A percentile compares a stretch with the other conserved stretches of the same genome.
Evolutionary conservation across 2,888 invertebrate genomes (phyloP).

Genomic region (Xylocampa areola): DNA sequence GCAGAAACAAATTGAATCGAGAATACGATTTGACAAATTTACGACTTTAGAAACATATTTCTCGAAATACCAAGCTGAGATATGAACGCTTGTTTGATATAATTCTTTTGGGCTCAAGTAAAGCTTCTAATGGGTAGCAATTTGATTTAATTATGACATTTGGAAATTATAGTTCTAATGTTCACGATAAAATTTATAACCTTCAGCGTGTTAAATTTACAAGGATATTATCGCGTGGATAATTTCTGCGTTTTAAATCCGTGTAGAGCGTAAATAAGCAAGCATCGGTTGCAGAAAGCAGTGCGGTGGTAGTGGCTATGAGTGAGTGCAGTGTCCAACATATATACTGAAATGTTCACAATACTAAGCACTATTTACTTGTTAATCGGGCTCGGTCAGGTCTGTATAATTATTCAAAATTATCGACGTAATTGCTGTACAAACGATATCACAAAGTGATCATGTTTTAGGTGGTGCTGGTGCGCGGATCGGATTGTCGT

Average conservation of each 20-base stretch:
- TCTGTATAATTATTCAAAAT: conserved; percentile 59
- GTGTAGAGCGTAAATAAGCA: conserved; percentile 73
- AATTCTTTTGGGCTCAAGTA: conserved; percentile 11
- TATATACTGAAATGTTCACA: conserved; percentile 59
- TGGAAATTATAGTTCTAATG: conserved; percentile 48
- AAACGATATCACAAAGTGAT: conserved; percentile 49
- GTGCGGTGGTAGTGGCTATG: conserved; percentile 64
- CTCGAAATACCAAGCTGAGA: conserved; percentile 31
- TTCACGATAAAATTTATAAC: conserved; percentile 65
- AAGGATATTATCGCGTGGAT: conserved; percentile 81
- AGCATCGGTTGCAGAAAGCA: conserved; percentile 64
- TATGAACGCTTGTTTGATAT: conserved; percentile 18
- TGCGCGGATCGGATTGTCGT: conserved; percentile 67
- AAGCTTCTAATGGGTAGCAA: conserved; percentile 25
- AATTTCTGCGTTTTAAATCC: conserved; percentile 74
- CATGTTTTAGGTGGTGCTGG: conserved; percentile 72
- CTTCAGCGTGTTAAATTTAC: conserved; percentile 68
- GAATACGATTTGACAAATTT: conserved; percentile 49
- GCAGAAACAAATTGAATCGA: conserved; percentile 54
- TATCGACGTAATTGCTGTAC: conserved; percentile 30
- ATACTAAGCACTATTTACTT: conserved; percentile 54
- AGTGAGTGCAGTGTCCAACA: conserved; percentile 63
- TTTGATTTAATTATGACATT: conserved; percentile 46
- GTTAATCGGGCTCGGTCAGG: conserved; percentile 65
- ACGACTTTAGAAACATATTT: conserved; percentile 47